These are phyloP conservation scores for Nothocercus nigrocapillus DNA, from an alignment of 2,113 vertebrate species.

Conservation along the genomic window DNA sequence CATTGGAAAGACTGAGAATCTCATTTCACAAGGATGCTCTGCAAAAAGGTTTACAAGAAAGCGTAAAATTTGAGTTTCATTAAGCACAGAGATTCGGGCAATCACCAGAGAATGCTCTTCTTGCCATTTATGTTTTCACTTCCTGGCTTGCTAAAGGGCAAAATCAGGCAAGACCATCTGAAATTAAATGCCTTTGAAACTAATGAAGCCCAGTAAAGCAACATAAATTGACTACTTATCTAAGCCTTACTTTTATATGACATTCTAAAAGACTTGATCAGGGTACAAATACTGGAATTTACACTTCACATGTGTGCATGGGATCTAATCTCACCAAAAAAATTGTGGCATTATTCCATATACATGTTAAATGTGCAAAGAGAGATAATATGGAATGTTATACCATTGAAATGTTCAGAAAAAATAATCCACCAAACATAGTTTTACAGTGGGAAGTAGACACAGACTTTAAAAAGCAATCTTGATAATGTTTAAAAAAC, in stretches of 20 bases:
- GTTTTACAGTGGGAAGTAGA: background rate
- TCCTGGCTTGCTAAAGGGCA: background rate
- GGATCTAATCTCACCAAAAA: background rate
- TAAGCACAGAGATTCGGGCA: background rate
- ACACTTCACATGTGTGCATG: background rate
- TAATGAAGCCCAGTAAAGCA: slow-evolving; percentile 3
- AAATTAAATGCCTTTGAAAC: background rate
- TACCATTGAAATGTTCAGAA: background rate
- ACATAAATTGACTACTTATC: background rate
- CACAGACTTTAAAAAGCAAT: background rate
- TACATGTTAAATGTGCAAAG: background rate
- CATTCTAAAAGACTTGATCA: background rate
- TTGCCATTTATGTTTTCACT: background rate
- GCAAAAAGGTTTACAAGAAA: background rate
- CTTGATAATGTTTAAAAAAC: background rate
- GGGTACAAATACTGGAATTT: background rate
- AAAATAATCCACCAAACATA: background rate
- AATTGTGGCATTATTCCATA: background rate
- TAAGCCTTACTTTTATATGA: background rate
- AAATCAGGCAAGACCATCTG: background rate
- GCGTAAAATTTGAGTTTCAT: background rate
- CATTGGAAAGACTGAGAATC: background rate
- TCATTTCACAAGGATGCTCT: background rate
- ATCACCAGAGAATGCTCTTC: background rate
- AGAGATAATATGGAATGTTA: background rate